Conservation (phyloP, 1,140 invertebrate genomes). For the Drosophila malerkotliana region DNA sequence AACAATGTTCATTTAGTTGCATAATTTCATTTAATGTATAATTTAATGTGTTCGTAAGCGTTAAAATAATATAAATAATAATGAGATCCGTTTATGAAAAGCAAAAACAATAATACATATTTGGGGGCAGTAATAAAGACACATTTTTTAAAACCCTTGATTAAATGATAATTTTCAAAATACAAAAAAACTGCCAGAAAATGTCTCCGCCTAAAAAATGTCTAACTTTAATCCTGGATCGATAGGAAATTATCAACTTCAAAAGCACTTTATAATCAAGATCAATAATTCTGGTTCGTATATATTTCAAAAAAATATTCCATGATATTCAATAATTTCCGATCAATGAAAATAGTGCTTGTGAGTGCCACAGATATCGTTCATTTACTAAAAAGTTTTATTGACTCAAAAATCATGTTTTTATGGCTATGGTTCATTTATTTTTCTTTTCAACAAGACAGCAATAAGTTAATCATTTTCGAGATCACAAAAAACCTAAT, state of each 20-base stretch:
- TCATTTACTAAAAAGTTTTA: background rate
- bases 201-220: slow-evolving; percentile 72
- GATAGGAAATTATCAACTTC: slow-evolving; percentile 5
- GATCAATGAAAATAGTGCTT: background rate
- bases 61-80: slow-evolving; percentile 43
- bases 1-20: slow-evolving; percentile 49
- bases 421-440: background rate
- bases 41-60: slow-evolving; percentile 57
- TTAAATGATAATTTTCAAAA: slow-evolving; percentile 37
- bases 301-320: too few species aligned
- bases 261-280: background rate
- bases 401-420: slow-evolving; percentile 3
- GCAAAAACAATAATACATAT: slow-evolving; percentile 6
- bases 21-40: slow-evolving; percentile 49
- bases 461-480: background rate
- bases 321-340: background rate
- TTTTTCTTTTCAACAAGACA: background rate
- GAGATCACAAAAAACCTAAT: background rate
- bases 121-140: slow-evolving; percentile 59
- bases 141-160: slow-evolving; percentile 33
- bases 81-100: slow-evolving; percentile 19
- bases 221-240: slow-evolving; percentile 14
- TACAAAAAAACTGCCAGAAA: slow-evolving; percentile 77
- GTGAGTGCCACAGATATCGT: background rate
- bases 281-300: too few species aligned